Base-by-base conservation (phyloP, 2,797 vertebrate species). In the Hydrolagus colliei region DNA sequence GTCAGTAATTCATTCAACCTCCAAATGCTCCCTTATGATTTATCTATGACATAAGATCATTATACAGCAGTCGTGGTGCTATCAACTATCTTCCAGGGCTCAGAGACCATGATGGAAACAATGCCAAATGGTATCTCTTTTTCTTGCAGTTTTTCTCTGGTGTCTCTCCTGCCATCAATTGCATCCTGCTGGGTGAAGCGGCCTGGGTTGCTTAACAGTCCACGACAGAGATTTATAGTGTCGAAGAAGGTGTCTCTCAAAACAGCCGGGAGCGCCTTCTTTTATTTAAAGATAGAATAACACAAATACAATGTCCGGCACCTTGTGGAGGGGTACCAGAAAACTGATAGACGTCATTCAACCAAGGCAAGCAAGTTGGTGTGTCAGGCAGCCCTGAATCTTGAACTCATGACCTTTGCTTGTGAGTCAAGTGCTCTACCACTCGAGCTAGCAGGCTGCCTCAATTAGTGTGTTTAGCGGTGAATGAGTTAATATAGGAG, bases 331-430 rank as follows among this genome's bases (percentile, higher is more conserved):
- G 14, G 7, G 16, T 67, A 68, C 13, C 65, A 67, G 14, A 3
- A 82, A 82, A 41, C 65, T 67, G 79, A 16, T 65, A 41, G 63
- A 9, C 65, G 27, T 63, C 77, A 65, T 61, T 63, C 77, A 79
- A 79, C 77, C 59, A 1, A 13, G n/a, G 8, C 62, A 79, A 79
- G 13, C 78, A 82, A 67, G 67, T 67, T 59, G 16, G 35, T 67
- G 63, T 35, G 77, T 27, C 13, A 32, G 62, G 22, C 62, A 79
- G n/a, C n/a, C 22, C 22, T 80, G 27, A 32, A 82, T 82, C 63
- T 20, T 35, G 27, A 68, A 82, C 27, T 9, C 13, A 11, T 82
- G 79, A 68, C 32, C 63, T 67, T 65, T 41, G 63, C 63, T 65
- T 68, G 78, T 20, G 65, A 68, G 79, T 68, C 27, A 82, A 82